phyloP scores from a whole-genome alignment of 2,113 vertebrate species.

The Bambusicola thoracicus region DNA sequence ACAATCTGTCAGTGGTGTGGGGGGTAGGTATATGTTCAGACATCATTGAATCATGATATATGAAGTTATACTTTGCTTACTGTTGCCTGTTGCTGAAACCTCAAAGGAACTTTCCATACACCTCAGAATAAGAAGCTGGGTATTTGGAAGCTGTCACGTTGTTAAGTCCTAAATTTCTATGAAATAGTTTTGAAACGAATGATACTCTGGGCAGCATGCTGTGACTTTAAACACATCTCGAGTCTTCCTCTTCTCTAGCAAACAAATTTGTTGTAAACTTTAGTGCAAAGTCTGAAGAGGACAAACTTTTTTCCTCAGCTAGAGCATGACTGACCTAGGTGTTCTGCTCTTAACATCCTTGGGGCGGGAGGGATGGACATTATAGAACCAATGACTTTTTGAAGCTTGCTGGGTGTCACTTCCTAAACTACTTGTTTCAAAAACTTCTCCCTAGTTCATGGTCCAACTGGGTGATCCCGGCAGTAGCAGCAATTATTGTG shows the following conservation, averaged over 20 bases:
- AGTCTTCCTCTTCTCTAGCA: neutral
- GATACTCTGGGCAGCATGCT: neutral
- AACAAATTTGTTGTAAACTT: neutral
- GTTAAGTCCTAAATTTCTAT: neutral
- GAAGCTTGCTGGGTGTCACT: neutral
- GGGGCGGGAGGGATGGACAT: neutral
- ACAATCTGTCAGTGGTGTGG: neutral
- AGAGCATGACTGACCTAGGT: neutral
- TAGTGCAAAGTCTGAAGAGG: neutral
- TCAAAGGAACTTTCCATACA: neutral
- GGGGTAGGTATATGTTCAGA: neutral
- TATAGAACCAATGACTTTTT: neutral
- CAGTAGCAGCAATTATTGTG: conserved; percentile 78
- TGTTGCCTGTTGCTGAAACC: neutral
- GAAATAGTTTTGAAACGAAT: neutral
- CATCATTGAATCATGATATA: neutral
- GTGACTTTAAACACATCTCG: neutral
- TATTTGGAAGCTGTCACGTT: neutral
- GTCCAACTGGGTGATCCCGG: conserved; percentile 87
- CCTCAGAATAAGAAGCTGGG: neutral
- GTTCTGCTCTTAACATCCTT: neutral
- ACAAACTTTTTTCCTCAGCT: neutral
- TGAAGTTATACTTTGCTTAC: neutral
- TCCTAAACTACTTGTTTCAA: conserved; percentile 10
- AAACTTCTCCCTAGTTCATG: conserved; percentile 81